Base-by-base conservation (phyloP, 2,888 invertebrate genomes). In the Eudasyphora cyanicolor region DNA sequence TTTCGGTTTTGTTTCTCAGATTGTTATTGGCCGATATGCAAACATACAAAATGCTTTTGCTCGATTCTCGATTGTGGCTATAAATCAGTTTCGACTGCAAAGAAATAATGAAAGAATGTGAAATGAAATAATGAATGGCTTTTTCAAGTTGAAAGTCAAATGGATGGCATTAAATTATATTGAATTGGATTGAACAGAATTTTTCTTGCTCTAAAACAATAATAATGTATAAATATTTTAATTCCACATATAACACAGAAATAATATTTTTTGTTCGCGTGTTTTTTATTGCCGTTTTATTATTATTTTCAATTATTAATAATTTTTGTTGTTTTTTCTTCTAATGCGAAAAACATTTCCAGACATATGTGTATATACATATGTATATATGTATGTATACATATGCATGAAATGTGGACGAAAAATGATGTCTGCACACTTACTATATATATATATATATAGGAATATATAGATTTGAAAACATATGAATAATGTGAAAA, bases 1-100 rank as follows among this genome's bases (percentile, higher is more conserved):
- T 73, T 82, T 29, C 54, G 69, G 60, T 32, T 60, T 77, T n/a
- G n/a, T n/a, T 69, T 14, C 24, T 70, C 62, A 35, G 14, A 57
- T 64, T 45, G 24, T 71, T 1, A 27, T 17, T n/a, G n/a, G n/a
- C 0, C 4, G 8, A 14, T 3, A 24, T 38, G 12, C 67, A 21
- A 67, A 67, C 67, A 67, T 67, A 42, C 29, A 67, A 35, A 19
- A 19, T 38, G 42, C 2, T 42, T 42, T 67, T 29, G 8, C 51
- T 27, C 0, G 51, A 12, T 17, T 8, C 35, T 8, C 32, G 35
- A 54, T 54, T 54, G 54, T n/a, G 4, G 60, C 60, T 29, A 60
- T 60, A 60, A 67, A 67, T 38, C 64, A 67, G 24, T 24, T n/a
- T 67, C 6, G 24, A 7, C 67, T 67, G 67, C 35, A 67, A 67